A percentile compares a stretch with the other conserved stretches of the same genome.
phyloP scores from a whole-genome alignment of 2,888 invertebrate genomes.

The Psylliodes chrysocephalus region DNA sequence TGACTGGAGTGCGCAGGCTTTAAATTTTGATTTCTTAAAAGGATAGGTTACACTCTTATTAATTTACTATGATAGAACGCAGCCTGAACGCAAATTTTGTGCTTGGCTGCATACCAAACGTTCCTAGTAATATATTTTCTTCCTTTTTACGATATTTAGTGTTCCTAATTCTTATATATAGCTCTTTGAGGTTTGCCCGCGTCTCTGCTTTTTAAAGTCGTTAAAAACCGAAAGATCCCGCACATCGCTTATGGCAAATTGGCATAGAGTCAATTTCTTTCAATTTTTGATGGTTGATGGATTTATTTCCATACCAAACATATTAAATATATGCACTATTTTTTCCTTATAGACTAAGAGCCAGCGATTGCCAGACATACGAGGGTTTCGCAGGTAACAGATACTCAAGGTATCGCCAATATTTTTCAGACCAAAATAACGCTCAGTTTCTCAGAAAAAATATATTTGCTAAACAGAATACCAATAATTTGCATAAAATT shows the following conservation, averaged over 20 bases:
- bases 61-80: conserved; percentile 38
- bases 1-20: conserved; percentile 41
- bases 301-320: too few relatives aligned
- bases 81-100: conserved; percentile 39
- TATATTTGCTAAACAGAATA: too few relatives aligned
- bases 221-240: conserved; percentile 1
- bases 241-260: conserved; percentile 3
- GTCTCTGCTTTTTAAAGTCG: conserved; percentile 6
- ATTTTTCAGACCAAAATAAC: too few relatives aligned
- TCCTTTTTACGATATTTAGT: conserved; percentile 12
- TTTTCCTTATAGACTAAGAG: too few relatives aligned
- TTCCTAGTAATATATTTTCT: conserved; percentile 19
- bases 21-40: conserved; percentile 49
- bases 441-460: too few relatives aligned
- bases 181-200: conserved; percentile 2
- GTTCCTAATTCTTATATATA: conserved; percentile 7
- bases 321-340: too few relatives aligned
- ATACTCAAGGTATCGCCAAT: too few relatives aligned
- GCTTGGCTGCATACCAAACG: conserved; percentile 28
- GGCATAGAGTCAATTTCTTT: neutral
- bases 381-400: too few relatives aligned
- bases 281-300: neutral
- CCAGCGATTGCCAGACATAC: too few relatives aligned
- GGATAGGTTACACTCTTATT: conserved; percentile 41
- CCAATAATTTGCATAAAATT: too few relatives aligned